Percentiles rank a stretch among this genome's conserved stretches.
These are phyloP conservation scores for Drosophila bipectinata DNA, from an alignment of 1,140 invertebrate species.

Conservation along the genomic window DNA sequence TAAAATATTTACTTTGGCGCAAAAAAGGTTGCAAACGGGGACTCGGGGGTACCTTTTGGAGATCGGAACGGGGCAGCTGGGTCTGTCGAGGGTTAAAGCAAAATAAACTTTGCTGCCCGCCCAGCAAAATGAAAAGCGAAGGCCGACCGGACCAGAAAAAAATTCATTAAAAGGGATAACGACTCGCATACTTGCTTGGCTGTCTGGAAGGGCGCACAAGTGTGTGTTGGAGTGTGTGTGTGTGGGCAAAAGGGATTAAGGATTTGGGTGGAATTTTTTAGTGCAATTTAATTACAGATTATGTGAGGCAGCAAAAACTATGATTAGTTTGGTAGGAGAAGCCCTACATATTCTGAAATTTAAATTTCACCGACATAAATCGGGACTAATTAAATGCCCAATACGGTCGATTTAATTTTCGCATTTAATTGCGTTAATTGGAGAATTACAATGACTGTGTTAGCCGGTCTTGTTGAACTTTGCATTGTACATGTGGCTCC, in stretches of 20 bases:
- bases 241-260: slow-evolving; percentile 61
- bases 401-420: slow-evolving; percentile 59
- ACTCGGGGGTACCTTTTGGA: background rate
- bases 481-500: slow-evolving; percentile 9
- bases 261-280: slow-evolving; percentile 66
- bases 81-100: slow-evolving; percentile 13
- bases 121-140: slow-evolving; percentile 54
- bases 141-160: slow-evolving; percentile 58
- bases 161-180: slow-evolving; percentile 82
- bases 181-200: slow-evolving; percentile 68
- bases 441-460: slow-evolving; percentile 30
- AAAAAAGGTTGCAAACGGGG: slow-evolving; percentile 40
- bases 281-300: slow-evolving; percentile 77
- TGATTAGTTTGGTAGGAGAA: slow-evolving; percentile 5
- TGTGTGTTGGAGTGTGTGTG: slow-evolving; percentile 9
- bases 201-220: background rate
- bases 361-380: slow-evolving; percentile 38
- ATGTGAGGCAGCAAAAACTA: slow-evolving; percentile 59
- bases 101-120: slow-evolving; percentile 43
- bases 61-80: background rate
- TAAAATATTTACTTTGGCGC: slow-evolving; percentile 78
- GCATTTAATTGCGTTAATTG: slow-evolving; percentile 64
- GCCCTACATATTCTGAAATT: slow-evolving; percentile 3
- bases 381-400: slow-evolving; percentile 57
- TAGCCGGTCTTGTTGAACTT: slow-evolving; percentile 5